These are phyloP conservation scores for Babyrousa celebensis DNA, from an alignment of 2,797 vertebrate genomes.

Conservation along the genomic window DNA sequence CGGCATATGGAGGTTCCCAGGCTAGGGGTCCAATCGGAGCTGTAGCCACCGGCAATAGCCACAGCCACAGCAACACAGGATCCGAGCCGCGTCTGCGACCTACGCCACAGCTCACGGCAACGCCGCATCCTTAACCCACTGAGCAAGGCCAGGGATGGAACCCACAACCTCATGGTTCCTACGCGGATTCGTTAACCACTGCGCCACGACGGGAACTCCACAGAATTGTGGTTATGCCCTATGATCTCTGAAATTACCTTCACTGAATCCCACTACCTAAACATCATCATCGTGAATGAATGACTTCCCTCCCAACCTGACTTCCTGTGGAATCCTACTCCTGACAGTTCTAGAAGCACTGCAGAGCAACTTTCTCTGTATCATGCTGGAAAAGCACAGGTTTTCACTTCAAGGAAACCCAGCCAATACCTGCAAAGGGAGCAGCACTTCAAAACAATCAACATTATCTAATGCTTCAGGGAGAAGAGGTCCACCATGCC, in stretches of 20 bases:
- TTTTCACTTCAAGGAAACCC: not conserved
- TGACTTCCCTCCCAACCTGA: not conserved
- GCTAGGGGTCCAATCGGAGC: no score
- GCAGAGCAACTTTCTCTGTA: slow-evolving; percentile 32
- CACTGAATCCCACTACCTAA: not conserved
- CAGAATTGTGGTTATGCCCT: not conserved
- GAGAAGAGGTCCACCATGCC: not conserved
- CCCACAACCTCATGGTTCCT: no score
- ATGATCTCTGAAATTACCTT: not conserved
- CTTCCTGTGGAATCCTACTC: not conserved
- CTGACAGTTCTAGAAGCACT: not conserved
- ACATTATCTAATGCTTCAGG: not conserved
- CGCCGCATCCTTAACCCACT: no score
- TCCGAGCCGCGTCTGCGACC: no score
- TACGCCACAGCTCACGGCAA: no score
- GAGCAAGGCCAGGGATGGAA: no score
- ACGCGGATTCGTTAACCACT: no score
- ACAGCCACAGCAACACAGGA: no score
- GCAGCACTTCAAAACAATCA: not conserved
- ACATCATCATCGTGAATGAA: slow-evolving; percentile 27
- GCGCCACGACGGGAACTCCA: no score
- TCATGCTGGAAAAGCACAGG: not conserved
- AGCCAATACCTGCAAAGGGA: not conserved
- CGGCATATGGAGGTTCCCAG: no score
- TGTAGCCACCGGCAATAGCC: no score